phyloP scores from a whole-genome alignment of 2,888 invertebrate genomes.

The Dione vanillae region DNA sequence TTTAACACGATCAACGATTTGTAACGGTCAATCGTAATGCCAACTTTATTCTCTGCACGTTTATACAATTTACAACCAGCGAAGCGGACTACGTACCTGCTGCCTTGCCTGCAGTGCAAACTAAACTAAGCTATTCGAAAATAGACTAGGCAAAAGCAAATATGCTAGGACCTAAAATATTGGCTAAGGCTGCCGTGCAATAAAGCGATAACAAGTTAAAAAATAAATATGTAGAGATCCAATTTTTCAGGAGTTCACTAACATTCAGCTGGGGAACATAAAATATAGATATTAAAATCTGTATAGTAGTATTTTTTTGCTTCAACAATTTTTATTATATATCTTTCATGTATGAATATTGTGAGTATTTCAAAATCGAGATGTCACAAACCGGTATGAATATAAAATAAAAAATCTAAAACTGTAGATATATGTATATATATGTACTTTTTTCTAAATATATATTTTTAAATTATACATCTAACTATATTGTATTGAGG shows the following conservation, averaged over 20 bases:
- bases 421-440: not conserved
- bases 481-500: too few relatives aligned
- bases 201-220: constrained; percentile 24
- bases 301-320: not conserved
- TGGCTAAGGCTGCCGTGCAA: constrained; percentile 1
- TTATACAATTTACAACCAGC: constrained; percentile 24
- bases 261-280: constrained; percentile 3
- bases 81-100: constrained; percentile 16
- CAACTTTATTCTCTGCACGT: constrained; percentile 24
- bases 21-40: constrained; percentile 14
- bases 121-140: constrained; percentile 26
- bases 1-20: not conserved
- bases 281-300: constrained; percentile 24
- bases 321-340: not conserved
- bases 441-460: too few relatives aligned
- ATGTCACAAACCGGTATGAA: not conserved
- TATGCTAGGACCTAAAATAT: constrained; percentile 25
- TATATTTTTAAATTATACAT: too few relatives aligned
- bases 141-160: constrained; percentile 27
- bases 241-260: constrained; percentile 5
- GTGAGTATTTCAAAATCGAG: constrained; percentile 7
- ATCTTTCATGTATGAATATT: not conserved
- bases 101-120: constrained; percentile 24
- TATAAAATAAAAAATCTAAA: not conserved
- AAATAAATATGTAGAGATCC: constrained; percentile 1